Percentiles rank a stretch among this genome's conserved stretches.
phyloP scores from a whole-genome alignment of 2,113 vertebrate genomes.

The Sus scrofa region T2T-Sscrofa CM000816.6:84466001-84466500 shows the following conservation, averaged over 20 bases:
- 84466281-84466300: background rate
- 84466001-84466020: too few species aligned
- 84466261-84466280: background rate
- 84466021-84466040: too few species aligned
- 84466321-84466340: background rate
- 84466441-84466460: background rate
- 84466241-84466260: background rate
- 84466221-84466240: background rate
- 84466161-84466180: background rate
- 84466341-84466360: background rate
- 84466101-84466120: background rate
- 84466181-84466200: background rate
- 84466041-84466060: too few species aligned
- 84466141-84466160: background rate
- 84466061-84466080: background rate
- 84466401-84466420: background rate
- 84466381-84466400: background rate
- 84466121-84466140: background rate
- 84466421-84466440: background rate
- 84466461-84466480: slow-evolving; percentile 17
- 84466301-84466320: background rate
- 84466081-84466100: background rate
- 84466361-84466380: background rate
- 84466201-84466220: background rate
- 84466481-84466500: slow-evolving; percentile 5